Conservation (phyloP, 2,888 invertebrate species). For the Dromius quadrimaculatus region DNA sequence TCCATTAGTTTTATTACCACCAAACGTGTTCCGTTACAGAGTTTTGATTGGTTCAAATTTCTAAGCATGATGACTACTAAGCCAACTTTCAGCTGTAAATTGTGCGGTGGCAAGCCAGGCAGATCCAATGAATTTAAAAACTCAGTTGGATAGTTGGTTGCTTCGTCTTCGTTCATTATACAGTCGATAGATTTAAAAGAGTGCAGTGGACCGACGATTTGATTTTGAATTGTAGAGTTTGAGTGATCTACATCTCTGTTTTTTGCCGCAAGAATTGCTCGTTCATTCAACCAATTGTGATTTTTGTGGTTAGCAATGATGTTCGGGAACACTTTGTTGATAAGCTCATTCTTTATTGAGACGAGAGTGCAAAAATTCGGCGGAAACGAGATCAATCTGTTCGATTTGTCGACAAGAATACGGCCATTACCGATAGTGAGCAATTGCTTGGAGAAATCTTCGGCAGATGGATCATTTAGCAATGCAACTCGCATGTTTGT, state of each 20-base stretch:
- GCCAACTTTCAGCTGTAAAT: too few relatives aligned
- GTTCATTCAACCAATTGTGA: conserved; percentile 59
- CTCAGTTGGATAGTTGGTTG: too few relatives aligned
- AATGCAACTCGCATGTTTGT: conserved; percentile 56
- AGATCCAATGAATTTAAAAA: too few relatives aligned
- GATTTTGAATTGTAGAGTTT: conserved; percentile 54
- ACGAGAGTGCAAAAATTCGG: conserved; percentile 57
- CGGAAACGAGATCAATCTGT: conserved; percentile 57
- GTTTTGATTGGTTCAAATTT: too few relatives aligned
- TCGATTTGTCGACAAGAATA: conserved; percentile 57
- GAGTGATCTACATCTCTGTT: conserved; percentile 58
- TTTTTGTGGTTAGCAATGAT: conserved; percentile 57
- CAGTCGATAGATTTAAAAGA: conserved; percentile 54
- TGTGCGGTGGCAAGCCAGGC: too few relatives aligned
- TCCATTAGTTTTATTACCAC: too few relatives aligned
- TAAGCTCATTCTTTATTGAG: too few relatives aligned
- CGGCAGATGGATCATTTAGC: too few relatives aligned
- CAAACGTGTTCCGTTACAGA: too few relatives aligned
- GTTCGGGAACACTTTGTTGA: conserved; percentile 55
- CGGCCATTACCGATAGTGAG: conserved; percentile 56
- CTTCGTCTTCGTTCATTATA: conserved; percentile 49
- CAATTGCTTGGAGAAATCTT: too few relatives aligned
- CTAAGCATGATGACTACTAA: too few relatives aligned
- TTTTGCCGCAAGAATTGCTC: conserved; percentile 61
- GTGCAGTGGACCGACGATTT: conserved; percentile 50